Evolutionary conservation across 2,113 vertebrate species (phyloP).

Genomic region (Ceratotherium simum): DNA sequence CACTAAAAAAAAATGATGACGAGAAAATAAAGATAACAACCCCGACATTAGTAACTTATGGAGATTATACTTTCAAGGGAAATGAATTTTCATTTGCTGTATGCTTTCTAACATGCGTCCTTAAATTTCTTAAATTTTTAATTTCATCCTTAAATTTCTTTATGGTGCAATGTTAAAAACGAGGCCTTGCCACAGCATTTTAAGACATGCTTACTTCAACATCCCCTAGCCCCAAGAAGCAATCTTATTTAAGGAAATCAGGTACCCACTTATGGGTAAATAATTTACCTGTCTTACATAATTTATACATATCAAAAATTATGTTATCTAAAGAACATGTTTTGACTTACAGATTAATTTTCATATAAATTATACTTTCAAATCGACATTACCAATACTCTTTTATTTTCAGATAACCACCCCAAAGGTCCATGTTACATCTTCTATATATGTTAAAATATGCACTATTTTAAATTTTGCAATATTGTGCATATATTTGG

Average conservation of each 20-base stretch:
- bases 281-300: slow-evolving; percentile 51
- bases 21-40: slow-evolving; percentile 53
- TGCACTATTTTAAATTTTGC: slow-evolving; percentile 85
- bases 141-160: slow-evolving; percentile 29
- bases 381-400: slow-evolving; percentile 57
- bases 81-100: slow-evolving; percentile 44
- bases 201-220: slow-evolving; percentile 8
- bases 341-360: slow-evolving; percentile 71
- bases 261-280: slow-evolving; percentile 11
- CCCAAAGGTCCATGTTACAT: slow-evolving; percentile 79
- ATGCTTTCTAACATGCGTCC: slow-evolving; percentile 17
- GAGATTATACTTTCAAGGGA: slow-evolving; percentile 43
- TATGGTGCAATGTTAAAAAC: slow-evolving; percentile 52
- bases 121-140: slow-evolving; percentile 27
- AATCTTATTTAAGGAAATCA: slow-evolving; percentile 32
- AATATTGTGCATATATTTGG: slow-evolving; percentile 90
- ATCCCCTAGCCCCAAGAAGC: not conserved
- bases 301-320: slow-evolving; percentile 62
- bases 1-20: slow-evolving; percentile 30
- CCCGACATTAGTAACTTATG: slow-evolving; percentile 45
- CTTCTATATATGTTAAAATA: slow-evolving; percentile 87
- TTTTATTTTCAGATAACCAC: slow-evolving; percentile 72
- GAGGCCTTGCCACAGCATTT: slow-evolving; percentile 14
- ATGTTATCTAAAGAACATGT: slow-evolving; percentile 55
- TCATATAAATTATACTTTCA: slow-evolving; percentile 64